Evolutionary conservation across 2,888 invertebrate species (phyloP).

Genomic region (Pammene aurita): DNA sequence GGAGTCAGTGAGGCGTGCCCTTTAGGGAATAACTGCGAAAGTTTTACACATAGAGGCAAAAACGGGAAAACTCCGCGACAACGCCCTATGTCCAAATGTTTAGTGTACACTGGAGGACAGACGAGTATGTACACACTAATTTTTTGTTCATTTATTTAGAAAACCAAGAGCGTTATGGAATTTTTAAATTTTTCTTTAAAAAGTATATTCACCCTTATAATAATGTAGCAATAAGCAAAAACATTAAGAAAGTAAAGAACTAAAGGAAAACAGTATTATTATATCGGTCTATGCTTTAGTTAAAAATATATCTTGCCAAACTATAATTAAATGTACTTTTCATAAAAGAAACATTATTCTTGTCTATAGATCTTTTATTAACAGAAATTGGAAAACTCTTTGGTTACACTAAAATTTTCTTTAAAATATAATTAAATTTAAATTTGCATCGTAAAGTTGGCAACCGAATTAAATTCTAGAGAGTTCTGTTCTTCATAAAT

Average conservation of each 20-base stretch:
- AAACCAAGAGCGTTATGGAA: not conserved
- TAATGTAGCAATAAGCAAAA: no score
- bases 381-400: not conserved
- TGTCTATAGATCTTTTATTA: conserved; percentile 2
- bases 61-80: conserved; percentile 43
- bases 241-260: no score
- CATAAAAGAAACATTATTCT: not conserved
- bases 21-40: conserved; percentile 41
- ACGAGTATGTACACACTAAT: not conserved
- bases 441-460: conserved; percentile 7
- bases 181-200: no score
- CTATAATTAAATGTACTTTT: no score
- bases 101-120: conserved; percentile 28
- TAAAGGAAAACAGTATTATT: no score
- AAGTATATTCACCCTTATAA: no score
- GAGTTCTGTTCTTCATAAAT: conserved; percentile 7
- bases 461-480: conserved; percentile 3
- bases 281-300: no score
- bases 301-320: not conserved
- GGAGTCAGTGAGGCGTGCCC: conserved; percentile 32
- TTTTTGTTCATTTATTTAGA: not conserved
- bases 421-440: conserved; percentile 6
- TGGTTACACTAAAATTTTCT: not conserved
- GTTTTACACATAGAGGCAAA: conserved; percentile 43
- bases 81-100: conserved; percentile 38